These are phyloP conservation scores for Myoxocephalus aenaeus DNA, from an alignment of 2,797 vertebrate genomes.

Conservation along the genomic window DNA sequence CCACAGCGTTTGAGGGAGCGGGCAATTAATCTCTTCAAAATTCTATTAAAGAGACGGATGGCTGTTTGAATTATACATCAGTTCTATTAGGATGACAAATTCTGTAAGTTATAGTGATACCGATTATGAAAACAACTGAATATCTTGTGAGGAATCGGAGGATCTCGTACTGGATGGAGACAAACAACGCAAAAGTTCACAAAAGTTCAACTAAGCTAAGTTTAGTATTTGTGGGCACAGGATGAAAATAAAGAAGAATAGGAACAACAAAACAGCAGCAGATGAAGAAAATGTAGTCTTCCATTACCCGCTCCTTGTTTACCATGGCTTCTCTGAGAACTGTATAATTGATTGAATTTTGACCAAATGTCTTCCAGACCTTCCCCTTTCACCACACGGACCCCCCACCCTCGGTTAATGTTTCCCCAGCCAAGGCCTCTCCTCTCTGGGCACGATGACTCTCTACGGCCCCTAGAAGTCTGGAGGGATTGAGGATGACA, in stretches of 20 bases:
- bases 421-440: conserved; percentile 53
- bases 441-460: conserved; percentile 48
- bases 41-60: conserved; percentile 85
- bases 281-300: conserved; percentile 11
- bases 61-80: conserved; percentile 75
- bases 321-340: conserved; percentile 52
- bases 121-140: conserved; percentile 60
- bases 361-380: conserved; percentile 69
- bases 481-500: conserved; percentile 53
- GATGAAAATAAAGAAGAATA: not conserved
- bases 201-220: conserved; percentile 14
- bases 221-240: not conserved
- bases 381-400: conserved; percentile 48
- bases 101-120: conserved; percentile 57
- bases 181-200: conserved; percentile 21
- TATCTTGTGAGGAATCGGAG: conserved; percentile 3
- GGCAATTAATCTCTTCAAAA: conserved; percentile 85
- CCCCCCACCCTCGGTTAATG: conserved; percentile 36
- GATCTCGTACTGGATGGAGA: conserved; percentile 17
- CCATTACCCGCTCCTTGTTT: conserved; percentile 45
- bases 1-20: conserved; percentile 69
- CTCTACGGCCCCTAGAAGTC: conserved; percentile 59
- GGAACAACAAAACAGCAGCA: conserved; percentile 26
- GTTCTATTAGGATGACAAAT: conserved; percentile 72
- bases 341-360: conserved; percentile 65